Conservation (phyloP, 2,113 vertebrate genomes). For the Todiramphus saurophagus region DNA sequence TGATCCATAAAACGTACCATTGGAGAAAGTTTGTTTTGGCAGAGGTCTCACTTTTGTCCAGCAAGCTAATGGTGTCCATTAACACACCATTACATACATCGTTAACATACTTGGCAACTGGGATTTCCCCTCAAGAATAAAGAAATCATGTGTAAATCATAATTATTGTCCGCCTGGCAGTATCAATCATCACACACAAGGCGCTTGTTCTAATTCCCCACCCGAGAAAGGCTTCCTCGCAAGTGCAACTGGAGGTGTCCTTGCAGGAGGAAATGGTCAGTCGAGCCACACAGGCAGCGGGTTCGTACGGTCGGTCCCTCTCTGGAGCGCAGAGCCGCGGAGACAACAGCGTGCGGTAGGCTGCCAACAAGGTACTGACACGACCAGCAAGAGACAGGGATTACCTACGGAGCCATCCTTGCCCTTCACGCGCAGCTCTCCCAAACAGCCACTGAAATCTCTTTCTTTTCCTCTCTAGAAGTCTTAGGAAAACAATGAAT, state of each 20-base stretch:
- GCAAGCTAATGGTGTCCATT: conserved; percentile 74
- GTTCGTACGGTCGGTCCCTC: background rate
- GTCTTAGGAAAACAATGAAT: background rate
- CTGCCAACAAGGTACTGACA: background rate
- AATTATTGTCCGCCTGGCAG: conserved; percentile 60
- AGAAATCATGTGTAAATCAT: conserved; percentile 67
- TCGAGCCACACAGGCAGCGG: background rate
- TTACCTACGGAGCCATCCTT: background rate
- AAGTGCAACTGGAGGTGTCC: background rate
- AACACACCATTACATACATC: conserved; percentile 79
- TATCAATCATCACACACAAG: conserved; percentile 58
- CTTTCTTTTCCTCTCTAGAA: background rate
- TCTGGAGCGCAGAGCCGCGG: background rate
- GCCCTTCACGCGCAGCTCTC: background rate
- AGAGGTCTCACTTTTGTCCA: conserved; percentile 75
- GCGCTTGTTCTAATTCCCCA: conserved; percentile 23
- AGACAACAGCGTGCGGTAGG: background rate
- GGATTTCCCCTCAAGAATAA: conserved; percentile 72
- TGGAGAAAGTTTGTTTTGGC: conserved; percentile 79
- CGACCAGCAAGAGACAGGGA: background rate
- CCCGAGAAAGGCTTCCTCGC: background rate
- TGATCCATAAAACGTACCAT: conserved; percentile 70
- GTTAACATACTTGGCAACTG: conserved; percentile 80
- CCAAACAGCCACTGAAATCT: background rate
- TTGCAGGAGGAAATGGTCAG: background rate